Evolutionary conservation across 2,888 invertebrate genomes (phyloP), one percentile per base, ranked within the genome.

Genomic region (Melanargia galathea): DNA sequence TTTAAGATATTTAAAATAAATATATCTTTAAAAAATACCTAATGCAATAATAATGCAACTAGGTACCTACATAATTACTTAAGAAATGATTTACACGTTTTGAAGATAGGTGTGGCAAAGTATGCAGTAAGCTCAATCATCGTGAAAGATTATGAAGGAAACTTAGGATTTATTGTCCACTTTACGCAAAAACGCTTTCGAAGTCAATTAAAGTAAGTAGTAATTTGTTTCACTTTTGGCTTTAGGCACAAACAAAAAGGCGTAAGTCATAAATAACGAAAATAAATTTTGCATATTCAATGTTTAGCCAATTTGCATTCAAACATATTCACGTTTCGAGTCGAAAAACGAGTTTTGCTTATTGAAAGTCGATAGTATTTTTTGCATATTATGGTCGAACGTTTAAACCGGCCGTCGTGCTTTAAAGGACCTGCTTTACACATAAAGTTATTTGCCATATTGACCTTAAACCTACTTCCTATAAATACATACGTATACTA

Each of bases 401-500:
- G 67, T 68, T 63, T 60, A 63, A 70, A 65, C 68, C 68, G 70
- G 70, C 68, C 64, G 52, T 70, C 64, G 52, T 35, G 46, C 64
- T 60, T 52, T 30, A 38, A 62, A 64, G 62, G 66, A 64, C 64
- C 52, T 54, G 60, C 54, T 54, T 52, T 43, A 54, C 54, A 26
- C 52, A n/a, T 52, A 54, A 26, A 51, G 48, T 62, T 64, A 58
- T 64, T 69, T 69, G 66, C 60, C 70, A 66, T 66, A 62, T 67
- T 70, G 69, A 70, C 70, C 71, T 71, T 70, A 71, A 68, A 66
- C 60, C 61, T 63, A 68, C 66, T 68, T 70, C 68, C 66, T 69
- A 52, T 54, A 59, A 62, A 61, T 52, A 58, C 60, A 49, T 43
- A 20, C 35, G n/a, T 60, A 38, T 54, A 56, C 58, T 43, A 64